Base-by-base conservation (phyloP, 2,113 vertebrate species). In the Thamnaconus septentrionalis region DNA sequence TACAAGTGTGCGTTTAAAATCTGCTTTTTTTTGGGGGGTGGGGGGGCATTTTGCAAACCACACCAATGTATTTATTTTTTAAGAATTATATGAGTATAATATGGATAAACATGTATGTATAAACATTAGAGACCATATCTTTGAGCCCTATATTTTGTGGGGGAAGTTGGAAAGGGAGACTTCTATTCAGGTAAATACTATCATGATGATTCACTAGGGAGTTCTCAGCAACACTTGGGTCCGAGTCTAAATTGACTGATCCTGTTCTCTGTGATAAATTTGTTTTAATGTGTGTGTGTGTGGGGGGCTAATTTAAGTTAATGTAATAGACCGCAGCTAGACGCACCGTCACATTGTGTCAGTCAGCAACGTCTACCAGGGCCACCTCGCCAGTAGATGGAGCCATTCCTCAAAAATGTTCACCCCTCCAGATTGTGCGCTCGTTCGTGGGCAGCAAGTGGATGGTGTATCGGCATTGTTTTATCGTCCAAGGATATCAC, bases 31-130 rank as follows among this genome's bases (percentile, higher is more conserved):
- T 67, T 64, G n/a, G n/a, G n/a, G n/a, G n/a, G n/a, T n/a, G n/a
- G n/a, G 75, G 48, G 79, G 76, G 86, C 87, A 86, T 87, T 43
- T 81, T 88, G 87, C 90, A 75, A 87, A 90, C 88, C 88, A 89
- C 85, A 91, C 85, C 80, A 86, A 89, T 87, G 82, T 91, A 90
- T 93, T 91, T 91, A 91, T 91, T 89, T 92, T 91, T 87, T 86
- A 88, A 85, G 86, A 87, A 85, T 87, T 78, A 82, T 87, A 83
- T 85, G 80, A 75, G 73, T 40, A 89, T 81, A 81, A 73, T 84
- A 86, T 80, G 65, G 74, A 82, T 86, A 83, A 56, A 78, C 83
- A 74, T 83, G 75, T 74, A 31, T 31, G 18, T 63, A 82, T 78
- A 80, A 82, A 85, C 68, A 60, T 68, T 85, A 77, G 76, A 86